Evolutionary conservation across 35 echinoderm and acorn worm species (phyloP), one percentile per base, ranked within the genome.

Genomic region (Ophioderma brevispina): DNA sequence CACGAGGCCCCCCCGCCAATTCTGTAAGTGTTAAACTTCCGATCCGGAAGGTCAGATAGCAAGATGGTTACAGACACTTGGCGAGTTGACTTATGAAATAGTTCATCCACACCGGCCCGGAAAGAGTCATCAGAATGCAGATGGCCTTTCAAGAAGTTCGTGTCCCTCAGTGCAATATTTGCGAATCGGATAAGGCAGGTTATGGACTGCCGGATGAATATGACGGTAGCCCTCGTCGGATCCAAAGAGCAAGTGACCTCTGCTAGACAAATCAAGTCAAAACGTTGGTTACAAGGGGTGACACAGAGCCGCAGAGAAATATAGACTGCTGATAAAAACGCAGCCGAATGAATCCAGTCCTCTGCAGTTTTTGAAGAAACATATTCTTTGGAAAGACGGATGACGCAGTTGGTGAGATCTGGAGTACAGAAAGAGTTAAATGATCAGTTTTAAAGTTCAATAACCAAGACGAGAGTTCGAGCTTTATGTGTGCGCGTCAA

Each of bases 41-140:
- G 52, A 36, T 37, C 33, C 55, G 0, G 85, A 76, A 36, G 85
- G 70, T 4, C 56, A 75, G 23, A 23, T 87, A 35, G 55, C 85
- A 25, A 52, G 85, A 33, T 87, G 55, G 85, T 0, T 75, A 35
- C 76, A 75, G 63, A 87, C 3, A 1, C 31, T 70, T 13, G 59
- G 59, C 3, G 36, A 82, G 38, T 88, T 55, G 50, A 64, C 88
- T 13, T 84, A 88, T 77, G 64, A 77, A 8, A 84, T 84, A 50
- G 11, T 50, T 23, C 77, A n/a, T n/a, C n/a, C n/a, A n/a, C n/a
- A 78, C 46, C 79, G 91, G 25, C 78, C 91, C 3, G 91, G 85
- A 1, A 59, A 46, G 23, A 52, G 38, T 31, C 91, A 87, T 43
- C 36, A 18, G 17, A 92, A 92, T 92, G 90, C 89, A 2, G 83